Percentiles rank a stretch among this genome's conserved stretches.
Evolutionary conservation across 2,888 invertebrate species (phyloP).

Genomic region (Aphidoletes aphidimyza): DNA sequence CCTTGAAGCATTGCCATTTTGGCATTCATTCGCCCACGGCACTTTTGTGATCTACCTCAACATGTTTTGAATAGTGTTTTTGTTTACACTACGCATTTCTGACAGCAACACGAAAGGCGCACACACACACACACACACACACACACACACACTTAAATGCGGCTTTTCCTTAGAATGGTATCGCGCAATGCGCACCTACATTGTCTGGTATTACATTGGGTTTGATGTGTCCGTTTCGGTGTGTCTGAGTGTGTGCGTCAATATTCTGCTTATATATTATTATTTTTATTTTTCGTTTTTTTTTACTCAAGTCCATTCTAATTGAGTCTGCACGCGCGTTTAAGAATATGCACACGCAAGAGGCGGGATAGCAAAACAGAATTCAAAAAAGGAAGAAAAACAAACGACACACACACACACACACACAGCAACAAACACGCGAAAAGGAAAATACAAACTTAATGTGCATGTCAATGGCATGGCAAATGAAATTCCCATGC

Average conservation of each 20-base stretch:
- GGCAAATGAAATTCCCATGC: conserved; percentile 1
- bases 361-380: no score
- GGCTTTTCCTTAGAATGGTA: conserved; percentile 27
- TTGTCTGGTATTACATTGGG: no score
- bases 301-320: conserved; percentile 51
- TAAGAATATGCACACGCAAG: background rate
- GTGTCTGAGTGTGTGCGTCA: background rate
- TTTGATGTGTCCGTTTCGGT: no score
- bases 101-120: background rate
- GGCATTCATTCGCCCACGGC: conserved; percentile 14
- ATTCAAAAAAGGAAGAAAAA: background rate
- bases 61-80: conserved; percentile 48
- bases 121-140: background rate
- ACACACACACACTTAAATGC: background rate
- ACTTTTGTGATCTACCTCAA: conserved; percentile 47
- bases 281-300: no score
- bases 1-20: background rate
- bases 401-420: background rate
- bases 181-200: no score
- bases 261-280: no score
- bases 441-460: background rate
- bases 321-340: conserved; percentile 9
- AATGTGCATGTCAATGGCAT: conserved; percentile 44
- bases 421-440: background rate
- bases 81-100: conserved; percentile 4